Evolutionary conservation across 53 echinoderm and acorn worm species (phyloP).

Genomic region (Zoroaster sp.): DNA sequence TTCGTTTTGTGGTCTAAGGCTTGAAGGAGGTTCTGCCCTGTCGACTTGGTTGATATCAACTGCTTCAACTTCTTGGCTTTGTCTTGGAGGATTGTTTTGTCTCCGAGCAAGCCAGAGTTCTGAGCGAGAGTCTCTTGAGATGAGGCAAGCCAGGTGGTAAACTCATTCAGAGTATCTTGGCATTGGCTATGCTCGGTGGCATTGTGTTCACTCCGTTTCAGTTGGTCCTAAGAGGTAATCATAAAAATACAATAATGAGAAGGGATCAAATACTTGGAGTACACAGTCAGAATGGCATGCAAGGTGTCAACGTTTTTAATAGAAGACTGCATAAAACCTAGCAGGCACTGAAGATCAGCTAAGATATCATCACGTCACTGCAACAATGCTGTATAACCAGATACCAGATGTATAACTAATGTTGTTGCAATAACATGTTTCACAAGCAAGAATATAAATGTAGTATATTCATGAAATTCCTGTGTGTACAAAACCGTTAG

Average conservation of each 20-base stretch:
- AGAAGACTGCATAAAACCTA: too few relatives aligned
- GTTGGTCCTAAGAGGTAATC: conserved; percentile 59
- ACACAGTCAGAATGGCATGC: too few relatives aligned
- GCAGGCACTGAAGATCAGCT: too few relatives aligned
- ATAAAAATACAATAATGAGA: not conserved
- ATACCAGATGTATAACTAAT: too few relatives aligned
- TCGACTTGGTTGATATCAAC: conserved; percentile 9
- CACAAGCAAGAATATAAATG: too few relatives aligned
- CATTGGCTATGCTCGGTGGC: conserved; percentile 68
- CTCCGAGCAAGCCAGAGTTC: conserved; percentile 52
- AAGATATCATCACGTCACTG: too few relatives aligned
- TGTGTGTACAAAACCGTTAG: too few relatives aligned
- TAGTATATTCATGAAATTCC: too few relatives aligned
- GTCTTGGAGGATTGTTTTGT: conserved; percentile 53
- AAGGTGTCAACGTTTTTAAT: too few relatives aligned
- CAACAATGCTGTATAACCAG: too few relatives aligned
- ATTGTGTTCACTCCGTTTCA: conserved; percentile 68
- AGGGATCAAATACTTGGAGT: too few relatives aligned
- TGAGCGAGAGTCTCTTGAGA: conserved; percentile 28
- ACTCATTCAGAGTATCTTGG: conserved; percentile 56
- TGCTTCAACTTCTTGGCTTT: conserved; percentile 56
- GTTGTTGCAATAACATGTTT: too few relatives aligned
- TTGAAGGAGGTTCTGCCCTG: conserved; percentile 62
- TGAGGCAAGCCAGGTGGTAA: conserved; percentile 65
- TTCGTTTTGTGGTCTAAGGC: conserved; percentile 50